Evolutionary conservation across 37 sponge, comb jelly and placozoan species (phyloP).

Genomic region (Aphrocallistes beatrix): DNA sequence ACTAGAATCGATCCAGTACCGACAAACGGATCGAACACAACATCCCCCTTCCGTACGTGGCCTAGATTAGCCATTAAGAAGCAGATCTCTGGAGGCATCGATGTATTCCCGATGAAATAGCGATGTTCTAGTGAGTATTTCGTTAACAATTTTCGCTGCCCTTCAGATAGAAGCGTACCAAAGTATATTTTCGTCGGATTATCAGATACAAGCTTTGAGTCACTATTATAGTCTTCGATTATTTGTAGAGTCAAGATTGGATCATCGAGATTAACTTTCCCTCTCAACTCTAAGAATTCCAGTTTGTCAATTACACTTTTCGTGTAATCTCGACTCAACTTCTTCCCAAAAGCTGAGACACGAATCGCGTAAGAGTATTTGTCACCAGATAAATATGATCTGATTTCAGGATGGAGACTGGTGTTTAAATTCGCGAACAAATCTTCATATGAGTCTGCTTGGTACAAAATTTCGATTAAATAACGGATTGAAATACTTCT

Average conservation of each 20-base stretch:
- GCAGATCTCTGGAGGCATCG: conserved; percentile 86
- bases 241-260: conserved; percentile 45
- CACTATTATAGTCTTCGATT: conserved; percentile 62
- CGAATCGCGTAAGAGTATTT: not conserved
- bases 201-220: conserved; percentile 29
- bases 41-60: conserved; percentile 41
- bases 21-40: conserved; percentile 91
- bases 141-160: conserved; percentile 53
- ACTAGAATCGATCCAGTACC: conserved; percentile 80
- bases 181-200: conserved; percentile 56
- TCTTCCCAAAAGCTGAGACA: conserved; percentile 7
- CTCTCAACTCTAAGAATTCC: conserved; percentile 56
- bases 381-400: not conserved
- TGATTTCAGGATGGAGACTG: not conserved
- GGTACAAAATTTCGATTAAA: not conserved
- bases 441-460: not conserved
- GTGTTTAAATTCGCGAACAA: not conserved
- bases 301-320: conserved; percentile 30
- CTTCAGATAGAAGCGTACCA: conserved; percentile 42
- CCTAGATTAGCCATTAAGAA: conserved; percentile 92
- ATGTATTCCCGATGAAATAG: conserved; percentile 83
- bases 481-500: conserved; percentile 7
- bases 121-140: conserved; percentile 61
- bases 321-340: not conserved
- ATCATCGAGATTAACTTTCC: conserved; percentile 42